Conservation (phyloP, 2,113 vertebrate species). For the Sylvilagus bachmani region DNA sequence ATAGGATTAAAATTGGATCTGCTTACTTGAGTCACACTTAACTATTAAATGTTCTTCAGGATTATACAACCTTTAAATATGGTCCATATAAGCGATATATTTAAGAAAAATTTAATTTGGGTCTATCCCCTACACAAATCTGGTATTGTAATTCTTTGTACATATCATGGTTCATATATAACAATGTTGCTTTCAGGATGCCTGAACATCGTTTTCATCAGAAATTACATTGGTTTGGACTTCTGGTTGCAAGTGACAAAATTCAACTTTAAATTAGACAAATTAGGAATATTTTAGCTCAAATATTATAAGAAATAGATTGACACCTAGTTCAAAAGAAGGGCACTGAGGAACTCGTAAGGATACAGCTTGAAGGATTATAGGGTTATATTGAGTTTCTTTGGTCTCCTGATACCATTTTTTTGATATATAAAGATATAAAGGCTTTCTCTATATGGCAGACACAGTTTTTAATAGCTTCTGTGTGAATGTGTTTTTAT, state of each 20-base stretch:
- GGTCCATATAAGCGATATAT: background rate
- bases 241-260: background rate
- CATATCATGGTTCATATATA: background rate
- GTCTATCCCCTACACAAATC: background rate
- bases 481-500: background rate
- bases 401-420: background rate
- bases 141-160: background rate
- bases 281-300: background rate
- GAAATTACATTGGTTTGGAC: background rate
- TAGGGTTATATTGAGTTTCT: background rate
- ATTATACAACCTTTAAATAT: constrained; percentile 22
- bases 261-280: background rate
- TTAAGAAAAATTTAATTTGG: background rate
- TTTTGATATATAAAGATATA: background rate
- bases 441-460: background rate
- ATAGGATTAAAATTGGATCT: background rate
- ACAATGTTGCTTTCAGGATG: background rate
- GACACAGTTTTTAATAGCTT: background rate
- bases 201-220: background rate
- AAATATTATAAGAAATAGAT: background rate
- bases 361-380: background rate
- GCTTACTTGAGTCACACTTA: background rate
- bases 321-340: background rate
- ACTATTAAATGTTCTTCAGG: background rate
- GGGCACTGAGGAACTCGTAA: background rate